Conservation (phyloP, 2,888 invertebrate species). For the Trichacis sp. region DNA sequence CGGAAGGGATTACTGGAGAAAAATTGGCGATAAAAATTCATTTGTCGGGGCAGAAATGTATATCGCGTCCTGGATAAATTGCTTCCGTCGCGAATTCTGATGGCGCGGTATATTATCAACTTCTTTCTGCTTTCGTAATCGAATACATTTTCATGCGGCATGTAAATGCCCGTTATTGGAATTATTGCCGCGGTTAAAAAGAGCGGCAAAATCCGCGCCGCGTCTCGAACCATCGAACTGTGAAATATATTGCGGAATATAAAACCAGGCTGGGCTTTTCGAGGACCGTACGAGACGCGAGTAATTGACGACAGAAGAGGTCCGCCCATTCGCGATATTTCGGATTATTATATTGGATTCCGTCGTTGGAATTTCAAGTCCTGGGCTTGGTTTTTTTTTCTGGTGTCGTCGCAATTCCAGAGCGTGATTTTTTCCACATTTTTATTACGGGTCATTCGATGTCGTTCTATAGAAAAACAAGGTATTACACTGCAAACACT, state of each 20-base stretch:
- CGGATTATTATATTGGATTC: slow-evolving; percentile 1
- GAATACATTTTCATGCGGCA: too few species aligned
- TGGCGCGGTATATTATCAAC: too few species aligned
- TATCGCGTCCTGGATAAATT: too few species aligned
- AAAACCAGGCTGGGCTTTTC: not conserved
- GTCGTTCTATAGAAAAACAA: too few species aligned
- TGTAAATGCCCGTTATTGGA: not conserved
- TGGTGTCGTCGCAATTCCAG: too few species aligned
- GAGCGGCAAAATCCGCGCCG: not conserved
- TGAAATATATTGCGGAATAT: not conserved
- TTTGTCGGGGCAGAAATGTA: not conserved
- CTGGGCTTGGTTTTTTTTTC: too few species aligned
- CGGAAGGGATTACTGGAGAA: not conserved
- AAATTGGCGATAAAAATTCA: not conserved
- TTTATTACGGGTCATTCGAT: too few species aligned
- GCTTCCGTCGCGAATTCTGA: too few species aligned
- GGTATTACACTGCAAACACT: too few species aligned
- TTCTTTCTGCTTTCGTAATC: too few species aligned
- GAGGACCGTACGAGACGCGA: not conserved
- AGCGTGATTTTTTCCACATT: too few species aligned
- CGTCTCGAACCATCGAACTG: not conserved
- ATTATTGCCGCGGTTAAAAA: not conserved
- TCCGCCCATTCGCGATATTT: not conserved
- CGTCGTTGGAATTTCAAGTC: not conserved
- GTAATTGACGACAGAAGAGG: not conserved